A percentile compares a stretch with the other conserved stretches of the same genome.
phyloP scores from a whole-genome alignment of 2,113 vertebrate genomes.

The Lepisosteus oculatus region DNA sequence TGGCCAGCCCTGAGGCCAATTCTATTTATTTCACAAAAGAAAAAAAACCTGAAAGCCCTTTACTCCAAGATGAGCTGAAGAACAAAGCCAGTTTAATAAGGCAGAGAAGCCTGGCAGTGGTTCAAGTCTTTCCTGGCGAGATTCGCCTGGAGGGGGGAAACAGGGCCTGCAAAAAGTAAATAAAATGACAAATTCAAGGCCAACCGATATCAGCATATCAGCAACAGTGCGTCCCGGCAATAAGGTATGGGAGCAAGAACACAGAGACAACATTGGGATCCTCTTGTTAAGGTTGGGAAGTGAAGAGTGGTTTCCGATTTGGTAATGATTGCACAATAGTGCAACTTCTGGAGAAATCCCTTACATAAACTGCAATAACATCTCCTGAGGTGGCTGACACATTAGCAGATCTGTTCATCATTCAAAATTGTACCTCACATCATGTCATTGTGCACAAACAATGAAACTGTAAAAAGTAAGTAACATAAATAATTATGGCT shows the following conservation, averaged over 20 bases:
- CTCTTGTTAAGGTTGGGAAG: too few relatives aligned
- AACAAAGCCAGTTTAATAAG: conserved; percentile 24
- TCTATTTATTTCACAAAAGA: conserved; percentile 8
- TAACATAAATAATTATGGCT: too few relatives aligned
- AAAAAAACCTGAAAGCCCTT: conserved; percentile 15
- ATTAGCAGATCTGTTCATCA: too few relatives aligned
- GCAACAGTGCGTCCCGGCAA: background rate
- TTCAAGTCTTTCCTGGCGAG: background rate
- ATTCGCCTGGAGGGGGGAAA: background rate
- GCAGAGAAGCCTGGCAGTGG: background rate
- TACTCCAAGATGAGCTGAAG: conserved; percentile 2
- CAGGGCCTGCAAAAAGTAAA: background rate
- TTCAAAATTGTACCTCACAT: too few relatives aligned
- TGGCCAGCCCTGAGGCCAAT: conserved; percentile 16
- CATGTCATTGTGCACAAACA: too few relatives aligned
- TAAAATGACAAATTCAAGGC: conserved; percentile 10
- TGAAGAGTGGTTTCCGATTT: conserved; percentile 25
- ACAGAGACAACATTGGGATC: background rate
- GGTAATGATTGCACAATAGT: conserved; percentile 21
- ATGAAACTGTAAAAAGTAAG: too few relatives aligned
- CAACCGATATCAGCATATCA: background rate
- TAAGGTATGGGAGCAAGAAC: background rate
- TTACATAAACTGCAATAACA: too few relatives aligned
- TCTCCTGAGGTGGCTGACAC: too few relatives aligned
- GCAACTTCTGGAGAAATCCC: too few relatives aligned